A percentile compares a stretch with the other conserved stretches of the same genome.
These are phyloP conservation scores for Amphibalanus amphitrite DNA, from an alignment of 1,140 invertebrate species.

Conservation along the genomic window DNA sequence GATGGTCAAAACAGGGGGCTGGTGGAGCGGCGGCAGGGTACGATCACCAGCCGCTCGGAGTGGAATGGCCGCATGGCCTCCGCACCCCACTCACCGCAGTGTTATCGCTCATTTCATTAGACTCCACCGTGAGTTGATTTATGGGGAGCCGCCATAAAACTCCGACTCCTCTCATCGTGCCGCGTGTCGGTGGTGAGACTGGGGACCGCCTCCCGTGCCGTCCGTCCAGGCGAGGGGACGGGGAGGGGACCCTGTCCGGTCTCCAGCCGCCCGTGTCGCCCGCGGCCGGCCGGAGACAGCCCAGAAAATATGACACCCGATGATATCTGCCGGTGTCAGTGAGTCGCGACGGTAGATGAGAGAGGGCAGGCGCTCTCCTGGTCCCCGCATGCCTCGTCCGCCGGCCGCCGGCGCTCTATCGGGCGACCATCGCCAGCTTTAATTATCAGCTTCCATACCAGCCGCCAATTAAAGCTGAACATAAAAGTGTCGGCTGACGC, in stretches of 20 bases:
- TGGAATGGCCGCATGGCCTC: background rate
- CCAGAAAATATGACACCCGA: background rate
- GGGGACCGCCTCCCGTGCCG: no score
- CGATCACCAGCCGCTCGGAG: no score
- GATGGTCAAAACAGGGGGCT: no score
- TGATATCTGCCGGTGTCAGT: background rate
- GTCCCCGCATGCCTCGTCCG: background rate
- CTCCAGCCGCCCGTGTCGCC: background rate
- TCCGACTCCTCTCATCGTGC: background rate
- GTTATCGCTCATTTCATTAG: slow-evolving; percentile 1
- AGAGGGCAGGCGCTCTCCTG: no score
- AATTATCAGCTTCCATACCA: background rate
- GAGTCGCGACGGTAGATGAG: no score
- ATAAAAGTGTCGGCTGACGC: background rate
- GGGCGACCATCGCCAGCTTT: background rate
- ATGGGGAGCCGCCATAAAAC: background rate
- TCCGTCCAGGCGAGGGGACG: no score
- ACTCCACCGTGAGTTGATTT: background rate
- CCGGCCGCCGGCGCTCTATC: background rate
- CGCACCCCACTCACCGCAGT: no score
- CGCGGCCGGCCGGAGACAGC: background rate
- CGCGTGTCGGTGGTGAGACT: background rate
- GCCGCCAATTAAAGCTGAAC: background rate
- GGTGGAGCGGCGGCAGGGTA: no score
- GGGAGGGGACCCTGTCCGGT: no score